These are phyloP conservation scores for Drosophila ambigua DNA, from an alignment of 1,140 invertebrate species.

Conservation along the genomic window DNA sequence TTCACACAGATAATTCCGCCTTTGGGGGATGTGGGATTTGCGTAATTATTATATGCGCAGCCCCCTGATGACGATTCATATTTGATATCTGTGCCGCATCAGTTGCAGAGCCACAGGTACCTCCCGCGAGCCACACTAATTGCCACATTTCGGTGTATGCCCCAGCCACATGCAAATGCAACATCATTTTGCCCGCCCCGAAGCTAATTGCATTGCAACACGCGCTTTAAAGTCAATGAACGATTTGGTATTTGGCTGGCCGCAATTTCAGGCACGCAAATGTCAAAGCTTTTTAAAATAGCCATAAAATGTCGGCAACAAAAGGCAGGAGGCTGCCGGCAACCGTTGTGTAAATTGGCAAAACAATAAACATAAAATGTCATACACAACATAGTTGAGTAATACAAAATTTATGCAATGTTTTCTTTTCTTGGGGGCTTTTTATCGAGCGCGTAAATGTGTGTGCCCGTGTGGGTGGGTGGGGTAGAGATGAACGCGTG, in stretches of 20 bases:
- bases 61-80: constrained; percentile 29
- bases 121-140: constrained; percentile 38
- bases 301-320: constrained; percentile 29
- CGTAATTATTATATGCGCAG: constrained; percentile 48
- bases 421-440: constrained; percentile 13
- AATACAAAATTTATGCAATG: constrained; percentile 38
- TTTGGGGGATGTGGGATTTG: constrained; percentile 1
- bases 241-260: constrained; percentile 40
- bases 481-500: no score
- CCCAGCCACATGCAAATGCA: constrained; percentile 61
- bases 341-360: constrained; percentile 49
- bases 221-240: constrained; percentile 80
- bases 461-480: no score
- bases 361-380: constrained; percentile 53
- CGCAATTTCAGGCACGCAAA: constrained; percentile 59
- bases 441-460: no score
- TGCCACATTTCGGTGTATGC: constrained; percentile 13
- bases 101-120: constrained; percentile 2
- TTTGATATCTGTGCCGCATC: constrained; percentile 31
- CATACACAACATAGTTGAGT: constrained; percentile 28
- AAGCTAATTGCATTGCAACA: constrained; percentile 73
- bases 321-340: no score
- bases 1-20: constrained; percentile 27
- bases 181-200: constrained; percentile 60
- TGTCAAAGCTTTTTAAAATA: constrained; percentile 61